Evolutionary conservation across 2,113 vertebrate species (phyloP).

Genomic region (Alethe castanea): DNA sequence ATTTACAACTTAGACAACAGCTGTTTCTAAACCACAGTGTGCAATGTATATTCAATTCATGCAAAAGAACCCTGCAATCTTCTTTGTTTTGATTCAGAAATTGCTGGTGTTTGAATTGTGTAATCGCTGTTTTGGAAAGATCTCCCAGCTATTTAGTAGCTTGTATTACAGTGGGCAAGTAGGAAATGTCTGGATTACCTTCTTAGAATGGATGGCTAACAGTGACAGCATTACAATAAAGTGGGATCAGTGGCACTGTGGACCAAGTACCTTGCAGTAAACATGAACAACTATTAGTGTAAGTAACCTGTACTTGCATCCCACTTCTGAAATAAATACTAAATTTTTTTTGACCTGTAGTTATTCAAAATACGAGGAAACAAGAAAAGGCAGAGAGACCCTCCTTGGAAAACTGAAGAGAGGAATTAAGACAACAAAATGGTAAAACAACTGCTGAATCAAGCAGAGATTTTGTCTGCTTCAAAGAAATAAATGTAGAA

Average conservation of each 20-base stretch:
- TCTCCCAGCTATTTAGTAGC: not conserved
- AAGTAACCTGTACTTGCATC: not conserved
- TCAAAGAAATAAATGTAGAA: not conserved
- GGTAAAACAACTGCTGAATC: not conserved
- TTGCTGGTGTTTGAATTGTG: not conserved
- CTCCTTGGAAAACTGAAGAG: not conserved
- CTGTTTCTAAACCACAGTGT: slow-evolving; percentile 19
- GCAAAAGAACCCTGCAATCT: not conserved
- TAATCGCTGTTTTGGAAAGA: not conserved
- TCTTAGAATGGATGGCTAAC: not conserved
- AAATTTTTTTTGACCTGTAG: not conserved
- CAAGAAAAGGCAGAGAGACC: not conserved
- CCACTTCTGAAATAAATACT: not conserved
- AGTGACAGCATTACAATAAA: not conserved
- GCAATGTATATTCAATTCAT: not conserved
- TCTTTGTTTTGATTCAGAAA: slow-evolving; percentile 50
- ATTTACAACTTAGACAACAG: not conserved
- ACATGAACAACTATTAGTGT: not conserved
- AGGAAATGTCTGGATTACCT: not conserved
- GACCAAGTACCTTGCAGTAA: not conserved
- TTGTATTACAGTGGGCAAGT: not conserved
- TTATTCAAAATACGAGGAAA: not conserved
- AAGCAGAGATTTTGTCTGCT: not conserved
- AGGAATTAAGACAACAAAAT: not conserved
- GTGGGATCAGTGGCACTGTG: not conserved